Percentiles rank a stretch among this genome's conserved stretches.
phyloP scores from a whole-genome alignment of 2,797 vertebrate genomes.

The Melanogrammus aeglefinus region DNA sequence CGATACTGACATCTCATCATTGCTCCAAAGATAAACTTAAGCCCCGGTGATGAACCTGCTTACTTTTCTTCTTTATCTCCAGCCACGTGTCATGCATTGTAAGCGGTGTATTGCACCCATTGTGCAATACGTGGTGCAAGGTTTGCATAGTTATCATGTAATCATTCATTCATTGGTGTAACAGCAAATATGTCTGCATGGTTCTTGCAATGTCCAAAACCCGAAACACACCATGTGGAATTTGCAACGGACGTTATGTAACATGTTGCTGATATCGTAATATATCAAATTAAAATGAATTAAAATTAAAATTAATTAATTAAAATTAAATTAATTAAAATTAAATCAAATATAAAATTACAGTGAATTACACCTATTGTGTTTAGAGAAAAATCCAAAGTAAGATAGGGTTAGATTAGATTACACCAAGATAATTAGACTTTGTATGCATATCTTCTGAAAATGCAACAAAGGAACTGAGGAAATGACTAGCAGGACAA shows the following conservation, averaged over 20 bases:
- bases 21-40: background rate
- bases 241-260: slow-evolving; percentile 12
- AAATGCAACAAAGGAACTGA: background rate
- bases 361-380: background rate
- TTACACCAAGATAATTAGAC: background rate
- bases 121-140: slow-evolving; percentile 40
- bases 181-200: slow-evolving; percentile 29
- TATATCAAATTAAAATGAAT: too few species aligned
- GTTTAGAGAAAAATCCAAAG: background rate
- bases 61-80: background rate
- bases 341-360: too few species aligned
- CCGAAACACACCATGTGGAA: slow-evolving; percentile 1
- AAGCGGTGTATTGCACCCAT: background rate
- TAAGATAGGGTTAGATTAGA: background rate
- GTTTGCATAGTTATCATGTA: slow-evolving; percentile 36
- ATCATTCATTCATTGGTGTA: slow-evolving; percentile 17
- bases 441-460: background rate
- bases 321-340: too few species aligned
- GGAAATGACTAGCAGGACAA: background rate
- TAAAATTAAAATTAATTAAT: too few species aligned
- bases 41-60: background rate
- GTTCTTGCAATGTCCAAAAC: slow-evolving; percentile 4
- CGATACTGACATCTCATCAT: background rate
- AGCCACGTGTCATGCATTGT: background rate
- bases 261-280: background rate